These are phyloP conservation scores for Scaptomyza cyrtandrae DNA, from an alignment of 2,888 invertebrate genomes.

Conservation along the genomic window DNA sequence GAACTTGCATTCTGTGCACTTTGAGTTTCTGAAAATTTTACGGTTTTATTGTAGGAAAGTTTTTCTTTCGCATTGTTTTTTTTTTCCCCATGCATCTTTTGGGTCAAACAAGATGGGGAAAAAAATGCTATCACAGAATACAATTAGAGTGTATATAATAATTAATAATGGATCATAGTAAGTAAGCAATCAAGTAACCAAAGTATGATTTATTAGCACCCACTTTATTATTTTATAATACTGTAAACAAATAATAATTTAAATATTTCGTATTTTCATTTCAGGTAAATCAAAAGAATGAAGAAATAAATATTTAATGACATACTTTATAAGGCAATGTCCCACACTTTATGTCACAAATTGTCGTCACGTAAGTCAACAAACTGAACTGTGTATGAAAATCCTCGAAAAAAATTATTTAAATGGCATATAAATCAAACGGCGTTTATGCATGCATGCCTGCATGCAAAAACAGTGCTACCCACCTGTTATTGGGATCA, in stretches of 20 bases:
- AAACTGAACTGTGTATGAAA: conserved; percentile 7
- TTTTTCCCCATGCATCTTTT: conserved; percentile 17
- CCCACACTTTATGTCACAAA: conserved; percentile 8
- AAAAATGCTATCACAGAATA: conserved; percentile 3
- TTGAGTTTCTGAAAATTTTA: conserved; percentile 21
- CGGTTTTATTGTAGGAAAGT: conserved; percentile 16
- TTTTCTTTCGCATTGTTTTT: conserved; percentile 7
- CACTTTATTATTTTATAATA: conserved; percentile 2
- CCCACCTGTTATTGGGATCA: conserved; percentile 70
- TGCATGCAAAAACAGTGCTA: conserved; percentile 49
- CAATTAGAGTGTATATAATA: conserved; percentile 31
- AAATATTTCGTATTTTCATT: conserved; percentile 14
- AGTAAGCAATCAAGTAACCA: conserved; percentile 4
- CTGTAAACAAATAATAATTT: conserved; percentile 22
- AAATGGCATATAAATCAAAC: conserved; percentile 14
- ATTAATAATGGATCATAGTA: conserved; percentile 13
- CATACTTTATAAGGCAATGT: conserved; percentile 15
- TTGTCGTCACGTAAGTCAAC: conserved; percentile 46
- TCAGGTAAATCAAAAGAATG: conserved; percentile 45
- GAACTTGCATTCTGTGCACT: conserved; percentile 38
- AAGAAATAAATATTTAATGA: conserved; percentile 13
- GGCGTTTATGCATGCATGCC: conserved; percentile 19
- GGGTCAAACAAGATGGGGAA: conserved; percentile 24
- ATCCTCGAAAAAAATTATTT: conserved; percentile 3
- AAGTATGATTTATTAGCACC: conserved; percentile 24